A percentile compares a stretch with the other conserved stretches of the same genome.
phyloP scores from a whole-genome alignment of 2,797 vertebrate species.

The Clarias laeviceps region DNA sequence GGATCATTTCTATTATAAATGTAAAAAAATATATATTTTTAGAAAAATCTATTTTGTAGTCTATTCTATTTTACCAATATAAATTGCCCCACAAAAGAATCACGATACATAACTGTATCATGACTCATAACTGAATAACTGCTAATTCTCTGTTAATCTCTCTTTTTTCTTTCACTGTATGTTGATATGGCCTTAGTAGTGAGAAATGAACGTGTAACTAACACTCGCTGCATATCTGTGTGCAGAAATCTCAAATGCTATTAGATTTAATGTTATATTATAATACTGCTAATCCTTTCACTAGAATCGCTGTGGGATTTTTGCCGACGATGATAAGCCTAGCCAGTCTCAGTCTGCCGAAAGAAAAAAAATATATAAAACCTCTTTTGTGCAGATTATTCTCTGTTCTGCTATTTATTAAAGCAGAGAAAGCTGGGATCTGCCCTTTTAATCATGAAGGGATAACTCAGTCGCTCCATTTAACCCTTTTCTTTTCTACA shows the following conservation, averaged over 20 bases:
- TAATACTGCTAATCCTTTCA: constrained; percentile 38
- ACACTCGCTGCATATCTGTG: constrained; percentile 22
- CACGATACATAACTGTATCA: too few species aligned
- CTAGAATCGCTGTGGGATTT: constrained; percentile 14
- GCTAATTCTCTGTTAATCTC: constrained; percentile 14
- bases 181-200: constrained; percentile 17
- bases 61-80: too few species aligned
- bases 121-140: too few species aligned
- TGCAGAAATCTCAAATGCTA: constrained; percentile 40
- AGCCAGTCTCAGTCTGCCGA: constrained; percentile 22
- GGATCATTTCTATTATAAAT: too few species aligned
- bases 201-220: constrained; percentile 25
- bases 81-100: too few species aligned
- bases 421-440: constrained; percentile 34
- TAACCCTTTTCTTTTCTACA: constrained; percentile 47
- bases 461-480: constrained; percentile 33
- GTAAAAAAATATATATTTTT: too few species aligned
- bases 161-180: neutral
- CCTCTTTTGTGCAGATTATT: constrained; percentile 49
- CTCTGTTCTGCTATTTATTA: constrained; percentile 54
- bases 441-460: constrained; percentile 56
- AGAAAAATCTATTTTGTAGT: too few species aligned
- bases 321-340: constrained; percentile 33
- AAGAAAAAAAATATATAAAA: neutral
- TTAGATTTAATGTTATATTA: constrained; percentile 37